Evolutionary conservation across 1,140 invertebrate genomes (phyloP), one percentile per base, ranked within the genome.

Genomic region (Brachionus manjavacas): DNA sequence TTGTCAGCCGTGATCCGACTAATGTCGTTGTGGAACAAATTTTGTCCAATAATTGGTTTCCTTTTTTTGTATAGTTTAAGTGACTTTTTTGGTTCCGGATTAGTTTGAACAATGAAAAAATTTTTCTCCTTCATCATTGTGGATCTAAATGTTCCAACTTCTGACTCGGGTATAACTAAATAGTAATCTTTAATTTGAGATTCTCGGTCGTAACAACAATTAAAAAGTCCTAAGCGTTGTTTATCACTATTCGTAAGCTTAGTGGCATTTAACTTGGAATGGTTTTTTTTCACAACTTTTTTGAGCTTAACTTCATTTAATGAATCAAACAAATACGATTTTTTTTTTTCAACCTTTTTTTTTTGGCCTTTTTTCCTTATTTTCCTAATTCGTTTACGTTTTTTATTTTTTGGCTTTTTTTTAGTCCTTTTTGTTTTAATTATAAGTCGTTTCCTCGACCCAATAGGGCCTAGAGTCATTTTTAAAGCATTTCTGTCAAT

Each of bases 31-130:
- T 76, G 41, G 49, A 76, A 76, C 25, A 76, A 49, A 14, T 76
- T 46, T 25, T 76, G 41, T 20, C 39, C 39, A 16, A 74, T 35
- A 12, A 76, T 20, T 35, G 68, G 68, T n/a, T 76, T 76, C 20
- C 72, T 46, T 76, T 76, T 76, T 76, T 76, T 76, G 41, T 25
- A 49, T 4, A 76, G 49, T 31, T 49, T 76, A 20, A 76, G 20
- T 14, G 72, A 49, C 25, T 23, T 23, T 76, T 76, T 25, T 11
- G 9, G 20, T 49, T 49, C 43, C 20, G 43, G 46, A 28, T 76
- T 76, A 2, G 31, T 74, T 74, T 74, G 70, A 23, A 68, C 31
- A 16, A 68, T 68, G 39, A 20, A 72, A 39, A 72, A 41, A 72
- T 39, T 72, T n/a, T 41, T 11, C 35, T 72, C 68, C 41, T 72